Evolutionary conservation across 2,113 vertebrate genomes (phyloP), one percentile per base, ranked within the genome.

Genomic region (Mobula birostris): DNA sequence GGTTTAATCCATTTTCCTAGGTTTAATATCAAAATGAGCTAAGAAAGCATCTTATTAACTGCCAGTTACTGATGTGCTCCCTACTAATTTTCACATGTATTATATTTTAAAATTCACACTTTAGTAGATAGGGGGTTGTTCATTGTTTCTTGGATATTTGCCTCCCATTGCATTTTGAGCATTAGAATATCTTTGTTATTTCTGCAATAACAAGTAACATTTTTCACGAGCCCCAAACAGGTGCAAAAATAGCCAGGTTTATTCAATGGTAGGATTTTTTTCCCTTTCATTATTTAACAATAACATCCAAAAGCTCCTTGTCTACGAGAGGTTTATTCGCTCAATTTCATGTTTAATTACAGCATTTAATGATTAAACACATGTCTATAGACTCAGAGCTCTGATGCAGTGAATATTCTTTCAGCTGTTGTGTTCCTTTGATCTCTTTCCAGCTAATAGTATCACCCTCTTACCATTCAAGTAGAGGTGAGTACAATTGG

Each of bases 271-370:
- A 56, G 21, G 68, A 76, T 76, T 93, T 56, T 1, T 93, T 48
- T 48, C 48, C 27, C 4, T 66, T 90, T 56, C 21, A 76, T 92
- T 40, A 72, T 48, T 93, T 93, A 40, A 48, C 36, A 74, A 74
- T 74, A 76, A 40, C 70, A 74, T 56, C 70, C 14, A 74, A 93
- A 29, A 0, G 36, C 68, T 24, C 91, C 40, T 93, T 72, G 66
- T 29, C 70, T 74, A 29, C 14, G 40, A 74, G 40, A 93, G 68
- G 17, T 74, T 5, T 74, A 76, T 48, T 74, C 24, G 56, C 12
- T 93, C 70, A 74, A 40, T 93, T 93, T 93, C 21, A 93, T 48
- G 70, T 9, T 93, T 74, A 93, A 93, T 76, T 93, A 76, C 40
- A 48, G 40, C 21, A 56, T 93, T 93, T 72, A 90, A 56, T 93